Conservation (phyloP, 2,888 invertebrate species). For the Priocnemis perturbator region DNA sequence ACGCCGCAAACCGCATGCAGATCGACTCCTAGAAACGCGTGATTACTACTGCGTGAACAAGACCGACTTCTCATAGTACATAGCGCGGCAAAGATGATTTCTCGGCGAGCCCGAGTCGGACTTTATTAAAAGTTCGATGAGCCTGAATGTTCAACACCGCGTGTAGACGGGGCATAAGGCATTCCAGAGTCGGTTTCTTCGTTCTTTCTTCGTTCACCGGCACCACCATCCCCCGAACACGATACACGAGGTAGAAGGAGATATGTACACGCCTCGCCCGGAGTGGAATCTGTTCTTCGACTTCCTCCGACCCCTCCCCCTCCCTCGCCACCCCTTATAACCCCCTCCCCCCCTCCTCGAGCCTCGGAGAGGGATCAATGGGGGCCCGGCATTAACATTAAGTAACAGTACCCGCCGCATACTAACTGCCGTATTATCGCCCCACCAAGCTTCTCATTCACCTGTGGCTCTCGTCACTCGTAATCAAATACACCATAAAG, state of each 20-base stretch:
- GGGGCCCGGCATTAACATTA: conserved; percentile 62
- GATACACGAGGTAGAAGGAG: conserved; percentile 7
- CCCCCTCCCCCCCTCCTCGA: conserved; percentile 7
- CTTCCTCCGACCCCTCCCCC: conserved; percentile 42
- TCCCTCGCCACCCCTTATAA: background rate
- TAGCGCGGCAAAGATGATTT: too few relatives aligned
- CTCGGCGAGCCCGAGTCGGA: too few relatives aligned
- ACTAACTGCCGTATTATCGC: conserved; percentile 70
- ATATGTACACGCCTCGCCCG: conserved; percentile 43
- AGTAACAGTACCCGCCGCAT: conserved; percentile 64
- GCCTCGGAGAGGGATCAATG: conserved; percentile 62
- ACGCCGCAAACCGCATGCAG: too few relatives aligned
- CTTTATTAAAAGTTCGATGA: too few relatives aligned
- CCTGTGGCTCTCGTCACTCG: conserved; percentile 47
- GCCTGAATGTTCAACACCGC: too few relatives aligned
- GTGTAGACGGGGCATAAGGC: conserved; percentile 51
- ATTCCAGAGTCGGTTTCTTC: conserved; percentile 67
- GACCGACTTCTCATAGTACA: too few relatives aligned
- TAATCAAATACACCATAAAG: conserved; percentile 61
- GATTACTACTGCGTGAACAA: too few relatives aligned
- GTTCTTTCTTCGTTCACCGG: conserved; percentile 42
- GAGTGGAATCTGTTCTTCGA: conserved; percentile 60
- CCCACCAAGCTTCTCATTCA: conserved; percentile 57
- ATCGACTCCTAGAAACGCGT: too few relatives aligned
- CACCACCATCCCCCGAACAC: conserved; percentile 2